Evolutionary conservation across 2,113 vertebrate species (phyloP).

Genomic region (Halcyon senegalensis): DNA sequence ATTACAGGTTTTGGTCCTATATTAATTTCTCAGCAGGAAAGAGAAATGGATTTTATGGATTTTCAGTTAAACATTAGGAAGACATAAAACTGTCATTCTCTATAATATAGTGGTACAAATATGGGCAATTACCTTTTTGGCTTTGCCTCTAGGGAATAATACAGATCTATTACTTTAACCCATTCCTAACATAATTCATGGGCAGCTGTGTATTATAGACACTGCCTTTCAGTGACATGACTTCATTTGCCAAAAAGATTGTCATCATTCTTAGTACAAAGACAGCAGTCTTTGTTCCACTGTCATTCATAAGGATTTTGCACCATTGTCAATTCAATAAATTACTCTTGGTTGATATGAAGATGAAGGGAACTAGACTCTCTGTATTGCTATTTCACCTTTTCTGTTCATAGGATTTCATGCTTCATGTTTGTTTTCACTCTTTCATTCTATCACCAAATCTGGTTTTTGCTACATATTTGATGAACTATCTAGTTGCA

Average conservation of each 20-base stretch:
- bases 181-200: slow-evolving; percentile 60
- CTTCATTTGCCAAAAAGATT: slow-evolving; percentile 58
- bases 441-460: neutral
- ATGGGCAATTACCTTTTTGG: slow-evolving; percentile 68
- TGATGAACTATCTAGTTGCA: neutral
- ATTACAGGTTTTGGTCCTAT: slow-evolving; percentile 34
- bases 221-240: neutral
- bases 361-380: neutral
- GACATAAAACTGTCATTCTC: slow-evolving; percentile 64
- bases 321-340: neutral
- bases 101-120: slow-evolving; percentile 64
- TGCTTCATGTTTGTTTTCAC: neutral
- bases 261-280: slow-evolving; percentile 29
- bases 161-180: slow-evolving; percentile 70
- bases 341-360: neutral
- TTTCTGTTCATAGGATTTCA: neutral
- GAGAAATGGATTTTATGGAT: slow-evolving; percentile 64
- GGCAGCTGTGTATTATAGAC: neutral
- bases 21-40: slow-evolving; percentile 66
- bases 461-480: neutral
- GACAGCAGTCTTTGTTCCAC: neutral
- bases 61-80: slow-evolving; percentile 71
- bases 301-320: neutral
- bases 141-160: slow-evolving; percentile 47
- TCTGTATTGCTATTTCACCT: neutral